Evolutionary conservation across 2,888 invertebrate species (phyloP).

Genomic region (Steinernema carpocapsae): DNA sequence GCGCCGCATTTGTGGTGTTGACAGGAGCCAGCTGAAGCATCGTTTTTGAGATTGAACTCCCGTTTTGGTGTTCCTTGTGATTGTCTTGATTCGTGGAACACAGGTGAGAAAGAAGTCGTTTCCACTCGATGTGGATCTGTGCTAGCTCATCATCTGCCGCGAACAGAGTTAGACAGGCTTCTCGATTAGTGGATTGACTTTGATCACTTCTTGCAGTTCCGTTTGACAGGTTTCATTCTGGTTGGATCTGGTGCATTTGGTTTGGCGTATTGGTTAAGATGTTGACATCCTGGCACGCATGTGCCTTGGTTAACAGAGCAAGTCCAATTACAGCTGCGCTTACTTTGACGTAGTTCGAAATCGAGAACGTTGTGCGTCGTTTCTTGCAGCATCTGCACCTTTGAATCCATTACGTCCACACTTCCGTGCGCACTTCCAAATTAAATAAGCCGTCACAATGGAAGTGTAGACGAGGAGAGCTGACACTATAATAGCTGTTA

Average conservation of each 20-base stretch:
- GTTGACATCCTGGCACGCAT: slow-evolving; percentile 1
- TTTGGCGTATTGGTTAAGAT: neutral
- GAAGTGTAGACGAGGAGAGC: neutral
- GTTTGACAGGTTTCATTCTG: neutral
- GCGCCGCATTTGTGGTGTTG: neutral
- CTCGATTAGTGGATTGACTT: neutral
- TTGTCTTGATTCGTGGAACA: neutral
- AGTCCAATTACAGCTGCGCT: neutral
- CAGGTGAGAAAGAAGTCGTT: neutral
- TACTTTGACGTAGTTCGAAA: neutral
- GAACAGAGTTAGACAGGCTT: neutral
- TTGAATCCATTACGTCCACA: neutral
- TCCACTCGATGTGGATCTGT: neutral
- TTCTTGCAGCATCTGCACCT: neutral
- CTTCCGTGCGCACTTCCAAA: neutral
- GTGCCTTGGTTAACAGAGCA: neutral
- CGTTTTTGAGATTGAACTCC: too few relatives aligned
- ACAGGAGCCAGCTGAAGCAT: neutral
- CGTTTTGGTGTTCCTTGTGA: neutral
- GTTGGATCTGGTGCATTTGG: neutral
- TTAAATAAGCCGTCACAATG: neutral
- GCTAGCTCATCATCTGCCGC: neutral
- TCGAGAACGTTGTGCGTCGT: too few relatives aligned
- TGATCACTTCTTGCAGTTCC: neutral
- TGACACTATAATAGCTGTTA: slow-evolving; percentile 8